Conservation (phyloP, 2,113 vertebrate genomes). For the Semicossyphus pulcher region DNA sequence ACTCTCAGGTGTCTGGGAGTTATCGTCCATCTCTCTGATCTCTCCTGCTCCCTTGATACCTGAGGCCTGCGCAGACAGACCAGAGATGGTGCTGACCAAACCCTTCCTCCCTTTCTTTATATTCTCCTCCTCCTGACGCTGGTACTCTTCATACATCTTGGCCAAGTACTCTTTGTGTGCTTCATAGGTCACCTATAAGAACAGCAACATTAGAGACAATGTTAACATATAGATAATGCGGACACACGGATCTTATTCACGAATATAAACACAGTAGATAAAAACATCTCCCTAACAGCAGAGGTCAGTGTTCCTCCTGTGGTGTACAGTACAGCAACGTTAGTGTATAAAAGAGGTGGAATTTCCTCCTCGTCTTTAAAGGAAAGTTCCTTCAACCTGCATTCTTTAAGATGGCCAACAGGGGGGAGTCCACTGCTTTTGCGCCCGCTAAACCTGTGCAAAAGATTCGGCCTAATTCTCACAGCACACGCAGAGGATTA, state of each 20-base stretch:
- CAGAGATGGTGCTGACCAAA: slow-evolving; percentile 97
- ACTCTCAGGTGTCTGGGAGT: slow-evolving; percentile 94
- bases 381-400: not conserved
- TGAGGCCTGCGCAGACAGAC: slow-evolving; percentile 90
- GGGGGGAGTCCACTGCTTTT: too few species aligned
- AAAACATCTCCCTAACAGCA: slow-evolving; percentile 42
- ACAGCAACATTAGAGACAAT: not conserved
- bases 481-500: too few species aligned
- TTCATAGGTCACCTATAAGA: slow-evolving; percentile 93
- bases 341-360: too few species aligned
- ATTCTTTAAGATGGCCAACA: not conserved
- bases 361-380: not conserved
- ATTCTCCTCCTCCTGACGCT: slow-evolving; percentile 96
- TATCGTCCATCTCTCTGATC: slow-evolving; percentile 89
- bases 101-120: slow-evolving; percentile 98
- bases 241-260: too few species aligned
- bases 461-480: too few species aligned
- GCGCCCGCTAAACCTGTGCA: too few species aligned
- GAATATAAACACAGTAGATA: too few species aligned
- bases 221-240: too few species aligned
- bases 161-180: slow-evolving; percentile 98
- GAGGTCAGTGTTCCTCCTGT: slow-evolving; percentile 56
- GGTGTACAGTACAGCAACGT: too few species aligned
- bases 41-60: slow-evolving; percentile 89
- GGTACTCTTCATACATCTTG: slow-evolving; percentile 99